Percentiles rank a stretch among this genome's conserved stretches.
Conservation (phyloP, 2,113 vertebrate species). For the Lepus americanus region DNA sequence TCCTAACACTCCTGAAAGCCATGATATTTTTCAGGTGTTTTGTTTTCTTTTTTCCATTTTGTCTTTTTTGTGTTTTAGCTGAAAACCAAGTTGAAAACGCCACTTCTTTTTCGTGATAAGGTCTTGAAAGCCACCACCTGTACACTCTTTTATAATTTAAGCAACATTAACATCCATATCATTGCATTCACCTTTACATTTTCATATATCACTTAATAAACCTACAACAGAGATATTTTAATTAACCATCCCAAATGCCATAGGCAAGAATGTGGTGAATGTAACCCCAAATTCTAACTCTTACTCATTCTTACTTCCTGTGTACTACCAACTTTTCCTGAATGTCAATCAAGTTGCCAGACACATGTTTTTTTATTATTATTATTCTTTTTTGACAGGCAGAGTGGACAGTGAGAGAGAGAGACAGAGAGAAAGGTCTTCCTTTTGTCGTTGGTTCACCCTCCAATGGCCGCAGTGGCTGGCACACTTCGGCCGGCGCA, state of each 20-base stretch:
- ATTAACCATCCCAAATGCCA: background rate
- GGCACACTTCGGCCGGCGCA: too few species aligned
- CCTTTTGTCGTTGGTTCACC: too few species aligned
- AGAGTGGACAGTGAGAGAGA: too few species aligned
- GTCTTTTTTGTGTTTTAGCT: background rate
- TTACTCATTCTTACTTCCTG: too few species aligned
- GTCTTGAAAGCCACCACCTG: background rate
- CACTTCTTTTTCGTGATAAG: background rate
- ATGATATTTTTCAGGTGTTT: background rate
- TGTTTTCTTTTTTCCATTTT: too few species aligned
- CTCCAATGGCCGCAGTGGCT: too few species aligned
- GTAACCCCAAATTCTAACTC: background rate
- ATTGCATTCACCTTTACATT: background rate
- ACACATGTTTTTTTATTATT: too few species aligned
- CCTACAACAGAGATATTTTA: background rate
- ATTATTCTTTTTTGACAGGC: too few species aligned
- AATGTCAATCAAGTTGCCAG: too few species aligned
- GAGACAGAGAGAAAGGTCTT: too few species aligned
- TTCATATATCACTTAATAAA: background rate
- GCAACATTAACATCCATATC: background rate
- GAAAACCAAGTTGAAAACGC: background rate
- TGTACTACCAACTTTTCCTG: too few species aligned
- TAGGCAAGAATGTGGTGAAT: fast-evolving
- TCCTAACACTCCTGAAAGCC: background rate
- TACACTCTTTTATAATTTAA: background rate